phyloP scores from a whole-genome alignment of 2,113 vertebrate genomes.

The Chionomys nivalis region DNA sequence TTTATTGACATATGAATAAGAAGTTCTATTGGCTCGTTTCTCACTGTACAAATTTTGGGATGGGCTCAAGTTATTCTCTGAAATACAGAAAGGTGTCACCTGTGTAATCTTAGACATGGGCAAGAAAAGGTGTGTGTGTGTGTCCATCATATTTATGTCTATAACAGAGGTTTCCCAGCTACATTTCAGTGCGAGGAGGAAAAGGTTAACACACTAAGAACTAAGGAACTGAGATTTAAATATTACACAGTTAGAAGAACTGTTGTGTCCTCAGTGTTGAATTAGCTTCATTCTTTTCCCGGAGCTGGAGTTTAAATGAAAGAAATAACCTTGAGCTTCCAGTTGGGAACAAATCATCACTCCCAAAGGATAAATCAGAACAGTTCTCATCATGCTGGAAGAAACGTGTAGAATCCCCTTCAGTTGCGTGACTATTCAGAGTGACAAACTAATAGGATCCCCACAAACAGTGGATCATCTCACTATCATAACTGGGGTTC shows the following conservation, averaged over 20 bases:
- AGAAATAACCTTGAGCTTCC: conserved; percentile 37
- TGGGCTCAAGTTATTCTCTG: background rate
- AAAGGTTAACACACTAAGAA: background rate
- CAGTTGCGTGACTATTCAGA: background rate
- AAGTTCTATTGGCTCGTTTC: background rate
- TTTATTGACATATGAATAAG: background rate
- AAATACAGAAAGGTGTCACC: background rate
- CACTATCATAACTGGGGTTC: accelerated
- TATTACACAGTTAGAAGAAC: background rate
- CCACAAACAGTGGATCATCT: accelerated
- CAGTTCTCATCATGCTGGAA: background rate
- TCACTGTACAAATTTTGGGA: background rate
- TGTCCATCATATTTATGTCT: background rate
- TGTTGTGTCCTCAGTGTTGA: conserved; percentile 51
- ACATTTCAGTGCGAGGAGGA: background rate
- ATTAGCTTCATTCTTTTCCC: conserved; percentile 49
- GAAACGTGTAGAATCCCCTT: background rate
- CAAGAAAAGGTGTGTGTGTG: background rate
- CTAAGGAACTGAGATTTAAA: background rate
- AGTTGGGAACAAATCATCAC: background rate
- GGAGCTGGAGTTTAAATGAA: conserved; percentile 29
- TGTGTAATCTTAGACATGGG: background rate
- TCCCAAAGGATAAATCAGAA: conserved; percentile 49
- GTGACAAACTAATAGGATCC: background rate
- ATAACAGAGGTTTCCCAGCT: background rate